Evolutionary conservation across 2,888 invertebrate genomes (phyloP).

Genomic region (Fissipunctia ypsillon): DNA sequence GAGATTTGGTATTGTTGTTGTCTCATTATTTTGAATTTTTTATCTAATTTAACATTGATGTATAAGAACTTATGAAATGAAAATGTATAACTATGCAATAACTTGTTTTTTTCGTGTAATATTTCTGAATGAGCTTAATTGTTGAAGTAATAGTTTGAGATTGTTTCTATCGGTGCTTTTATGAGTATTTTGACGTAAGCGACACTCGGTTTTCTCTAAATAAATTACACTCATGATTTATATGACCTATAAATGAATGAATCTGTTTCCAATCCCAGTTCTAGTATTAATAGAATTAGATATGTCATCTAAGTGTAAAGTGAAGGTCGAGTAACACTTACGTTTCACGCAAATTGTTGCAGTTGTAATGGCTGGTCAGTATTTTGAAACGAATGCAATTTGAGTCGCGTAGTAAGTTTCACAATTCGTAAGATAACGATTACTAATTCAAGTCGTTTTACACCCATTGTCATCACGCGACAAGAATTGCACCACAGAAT

Average conservation of each 20-base stretch:
- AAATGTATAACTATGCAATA: conserved; percentile 79
- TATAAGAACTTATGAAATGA: conserved; percentile 74
- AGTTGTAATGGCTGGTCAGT: conserved; percentile 46
- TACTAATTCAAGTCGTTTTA: conserved; percentile 22
- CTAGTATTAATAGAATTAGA: conserved; percentile 4
- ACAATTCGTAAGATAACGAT: conserved; percentile 13
- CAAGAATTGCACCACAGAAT: conserved; percentile 30
- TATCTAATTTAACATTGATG: conserved; percentile 82
- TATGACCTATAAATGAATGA: not conserved
- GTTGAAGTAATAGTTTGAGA: conserved; percentile 65
- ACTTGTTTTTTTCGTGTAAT: conserved; percentile 72
- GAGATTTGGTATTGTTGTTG: conserved; percentile 83
- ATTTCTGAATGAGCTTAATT: conserved; percentile 71
- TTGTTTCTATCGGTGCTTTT: conserved; percentile 68
- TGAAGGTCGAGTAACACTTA: conserved; percentile 42
- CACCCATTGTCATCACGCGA: conserved; percentile 42
- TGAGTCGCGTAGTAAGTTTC: conserved; percentile 36
- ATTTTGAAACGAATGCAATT: conserved; percentile 49
- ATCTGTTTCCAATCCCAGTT: not conserved
- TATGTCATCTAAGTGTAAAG: not conserved
- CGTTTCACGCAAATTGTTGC: conserved; percentile 35
- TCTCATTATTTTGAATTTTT: conserved; percentile 79
- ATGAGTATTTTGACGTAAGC: conserved; percentile 52
- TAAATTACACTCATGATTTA: not conserved
- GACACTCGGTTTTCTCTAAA: conserved; percentile 43